Percentiles rank a stretch among this genome's conserved stretches.
Evolutionary conservation across 92 coral and sea anemone genomes (phyloP).

Genomic region (Ricordea florida): DNA sequence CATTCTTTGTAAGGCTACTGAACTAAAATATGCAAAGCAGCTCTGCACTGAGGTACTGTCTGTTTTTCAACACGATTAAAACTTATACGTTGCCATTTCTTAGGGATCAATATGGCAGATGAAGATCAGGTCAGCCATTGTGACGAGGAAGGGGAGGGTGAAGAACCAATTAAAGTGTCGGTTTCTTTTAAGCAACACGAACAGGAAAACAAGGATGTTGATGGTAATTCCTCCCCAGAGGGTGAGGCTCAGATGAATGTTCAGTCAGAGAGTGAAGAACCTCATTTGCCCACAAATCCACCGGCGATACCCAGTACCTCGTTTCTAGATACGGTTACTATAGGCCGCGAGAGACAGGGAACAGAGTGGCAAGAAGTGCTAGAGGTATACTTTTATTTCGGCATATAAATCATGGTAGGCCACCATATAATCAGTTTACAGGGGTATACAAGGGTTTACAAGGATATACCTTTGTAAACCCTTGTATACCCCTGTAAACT

Average conservation of each 20-base stretch:
- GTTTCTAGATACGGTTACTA: background rate
- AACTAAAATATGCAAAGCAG: too few species aligned
- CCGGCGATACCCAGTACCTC: background rate
- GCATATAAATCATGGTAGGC: too few species aligned
- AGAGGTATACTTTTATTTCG: too few species aligned
- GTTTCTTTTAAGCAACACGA: slow-evolving; percentile 64
- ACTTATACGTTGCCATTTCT: too few species aligned
- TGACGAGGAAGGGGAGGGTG: background rate
- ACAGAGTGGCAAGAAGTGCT: background rate
- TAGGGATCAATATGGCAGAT: slow-evolving; percentile 11
- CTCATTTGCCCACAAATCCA: slow-evolving; percentile 3
- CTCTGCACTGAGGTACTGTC: too few species aligned
- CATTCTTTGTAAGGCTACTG: too few species aligned
- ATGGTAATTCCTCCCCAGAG: background rate
- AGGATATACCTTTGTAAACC: too few species aligned
- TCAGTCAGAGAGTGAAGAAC: background rate
- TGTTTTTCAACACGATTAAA: background rate
- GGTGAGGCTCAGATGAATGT: too few species aligned
- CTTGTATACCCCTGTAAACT: too few species aligned
- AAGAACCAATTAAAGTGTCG: slow-evolving; percentile 56
- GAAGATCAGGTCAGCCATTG: slow-evolving; percentile 18
- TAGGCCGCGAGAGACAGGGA: background rate
- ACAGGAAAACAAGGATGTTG: background rate
- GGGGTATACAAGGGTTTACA: too few species aligned
- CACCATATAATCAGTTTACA: too few species aligned